Evolutionary conservation across 2,797 vertebrate genomes (phyloP), one percentile per base, ranked within the genome.

Genomic region (Anableps anableps): DNA sequence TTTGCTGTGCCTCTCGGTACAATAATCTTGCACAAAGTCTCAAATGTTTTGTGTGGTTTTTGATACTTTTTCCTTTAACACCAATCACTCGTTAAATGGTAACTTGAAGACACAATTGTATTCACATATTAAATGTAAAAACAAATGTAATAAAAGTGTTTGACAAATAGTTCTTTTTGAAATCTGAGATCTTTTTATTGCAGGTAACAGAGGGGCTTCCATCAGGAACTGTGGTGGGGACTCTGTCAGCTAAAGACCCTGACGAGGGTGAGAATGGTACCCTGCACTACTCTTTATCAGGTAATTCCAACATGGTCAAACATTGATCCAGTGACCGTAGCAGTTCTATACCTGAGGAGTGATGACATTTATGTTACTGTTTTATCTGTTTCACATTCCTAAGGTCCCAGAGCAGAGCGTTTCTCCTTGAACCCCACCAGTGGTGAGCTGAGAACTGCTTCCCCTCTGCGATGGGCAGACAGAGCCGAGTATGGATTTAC

Each of bases 231-330:
- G 91, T 98, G 26, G 85, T 99, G 0, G 96, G 96, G 0, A 96
- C 96, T 4, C 77, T 99, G 75, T 96, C 96, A 34, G 98, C 98
- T 85, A 99, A 97, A 92, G 98, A 99, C 86, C 96, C 97, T 0
- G 98, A 99, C 0, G 98, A 99, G 81, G 98, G 97, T 21, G 98
- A 99, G 93, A 99, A 99, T 0, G 97, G 98, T 26, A 99, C 98
- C 5, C 80, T 99, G 75, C 91, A 92, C 85, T 99, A 98, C 94
- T 96, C 96, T 0, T 88, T 99, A 85, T 96, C 94, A 92, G 98
- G 98, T 98, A 31, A 88, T 83, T 74, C 26, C 74, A 47, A 76
- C 10, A 0, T 51, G 14, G n/a, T 50, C 0, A 72, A 82, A 78
- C 5, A 23, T 26, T 36, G 19, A 80, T 55, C 50, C 29, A 36